Percentiles rank a stretch among this genome's conserved stretches.
These are phyloP conservation scores for Conus canariensis DNA, from an alignment of 2,888 invertebrate genomes.

Conservation along the genomic window DNA sequence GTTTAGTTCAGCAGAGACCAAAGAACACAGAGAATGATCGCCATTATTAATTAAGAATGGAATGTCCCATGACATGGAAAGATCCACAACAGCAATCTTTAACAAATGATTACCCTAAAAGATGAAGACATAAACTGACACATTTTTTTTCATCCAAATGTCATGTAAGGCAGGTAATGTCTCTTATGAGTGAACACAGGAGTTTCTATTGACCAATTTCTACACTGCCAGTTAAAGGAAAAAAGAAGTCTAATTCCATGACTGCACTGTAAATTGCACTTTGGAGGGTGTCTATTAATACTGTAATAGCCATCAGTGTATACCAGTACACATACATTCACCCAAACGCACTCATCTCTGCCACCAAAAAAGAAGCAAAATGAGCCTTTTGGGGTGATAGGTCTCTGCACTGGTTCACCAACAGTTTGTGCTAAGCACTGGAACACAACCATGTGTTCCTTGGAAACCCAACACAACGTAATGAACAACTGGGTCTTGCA, in stretches of 20 bases:
- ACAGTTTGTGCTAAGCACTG: neutral
- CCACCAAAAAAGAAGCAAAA: neutral
- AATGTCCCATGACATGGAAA: neutral
- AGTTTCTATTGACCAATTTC: neutral
- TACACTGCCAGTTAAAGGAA: neutral
- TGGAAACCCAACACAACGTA: neutral
- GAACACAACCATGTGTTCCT: neutral
- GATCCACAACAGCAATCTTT: neutral
- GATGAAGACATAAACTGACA: neutral
- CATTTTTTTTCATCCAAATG: neutral
- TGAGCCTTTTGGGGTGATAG: neutral
- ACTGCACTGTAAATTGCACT: neutral
- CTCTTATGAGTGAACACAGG: neutral
- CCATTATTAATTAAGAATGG: neutral
- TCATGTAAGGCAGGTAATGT: neutral
- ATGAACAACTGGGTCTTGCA: too few species aligned
- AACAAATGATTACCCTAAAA: neutral
- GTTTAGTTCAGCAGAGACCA: neutral
- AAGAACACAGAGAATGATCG: neutral
- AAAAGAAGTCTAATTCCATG: neutral
- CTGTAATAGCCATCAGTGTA: neutral
- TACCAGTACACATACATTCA: neutral
- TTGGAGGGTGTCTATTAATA: neutral
- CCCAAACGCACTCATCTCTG: neutral
- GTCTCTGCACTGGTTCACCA: neutral